Evolutionary conservation across 2,797 vertebrate species (phyloP).

Genomic region (Lagocephalus sceleratus): DNA sequence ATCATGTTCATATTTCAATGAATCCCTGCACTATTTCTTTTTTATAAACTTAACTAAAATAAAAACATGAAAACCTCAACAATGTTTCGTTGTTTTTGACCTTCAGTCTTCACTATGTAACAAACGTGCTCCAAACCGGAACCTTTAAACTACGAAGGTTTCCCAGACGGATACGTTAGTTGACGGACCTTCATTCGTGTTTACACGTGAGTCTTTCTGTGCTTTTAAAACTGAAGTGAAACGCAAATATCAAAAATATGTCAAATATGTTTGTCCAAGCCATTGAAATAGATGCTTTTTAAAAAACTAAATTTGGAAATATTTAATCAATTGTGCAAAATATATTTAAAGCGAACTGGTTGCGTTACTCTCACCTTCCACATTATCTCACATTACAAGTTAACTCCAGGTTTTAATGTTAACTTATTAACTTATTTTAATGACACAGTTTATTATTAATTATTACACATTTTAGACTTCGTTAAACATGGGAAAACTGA

Average conservation of each 20-base stretch:
- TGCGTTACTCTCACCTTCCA: too few relatives aligned
- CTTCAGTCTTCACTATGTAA: too few relatives aligned
- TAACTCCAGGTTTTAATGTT: too few relatives aligned
- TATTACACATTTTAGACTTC: not conserved
- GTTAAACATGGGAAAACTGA: slow-evolving; percentile 78
- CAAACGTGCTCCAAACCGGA: slow-evolving; percentile 15
- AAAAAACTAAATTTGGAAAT: not conserved
- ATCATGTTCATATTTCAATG: too few relatives aligned
- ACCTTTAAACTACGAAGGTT: slow-evolving; percentile 17
- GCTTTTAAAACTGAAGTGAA: too few relatives aligned
- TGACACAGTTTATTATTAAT: not conserved
- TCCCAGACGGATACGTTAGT: slow-evolving; percentile 23
- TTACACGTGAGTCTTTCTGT: slow-evolving; percentile 62
- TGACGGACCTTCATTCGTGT: slow-evolving; percentile 38
- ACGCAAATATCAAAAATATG: too few relatives aligned
- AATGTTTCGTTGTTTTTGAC: too few relatives aligned
- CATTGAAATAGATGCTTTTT: not conserved
- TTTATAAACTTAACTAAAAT: too few relatives aligned
- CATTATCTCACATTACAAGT: too few relatives aligned
- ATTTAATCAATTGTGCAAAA: not conserved
- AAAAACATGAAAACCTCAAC: too few relatives aligned
- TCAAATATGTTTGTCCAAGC: not conserved
- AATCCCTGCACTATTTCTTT: too few relatives aligned
- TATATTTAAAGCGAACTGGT: too few relatives aligned
- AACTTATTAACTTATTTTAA: not conserved